These are phyloP conservation scores for Colaptes auratus DNA, from an alignment of 2,113 vertebrate genomes.

Conservation along the genomic window DNA sequence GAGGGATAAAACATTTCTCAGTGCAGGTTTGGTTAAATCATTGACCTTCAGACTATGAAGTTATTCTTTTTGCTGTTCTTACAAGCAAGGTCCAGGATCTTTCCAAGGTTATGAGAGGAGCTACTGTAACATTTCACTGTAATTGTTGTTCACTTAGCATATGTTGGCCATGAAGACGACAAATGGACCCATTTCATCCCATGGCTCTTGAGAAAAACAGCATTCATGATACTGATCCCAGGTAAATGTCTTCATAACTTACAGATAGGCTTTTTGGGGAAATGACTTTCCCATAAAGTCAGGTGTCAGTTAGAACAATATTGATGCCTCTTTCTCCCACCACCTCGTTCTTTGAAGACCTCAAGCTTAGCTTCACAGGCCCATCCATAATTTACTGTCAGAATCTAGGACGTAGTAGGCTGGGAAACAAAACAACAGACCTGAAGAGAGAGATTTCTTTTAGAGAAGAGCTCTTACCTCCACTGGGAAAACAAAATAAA, in stretches of 20 bases:
- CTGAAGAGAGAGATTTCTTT: background rate
- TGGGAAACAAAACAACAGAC: background rate
- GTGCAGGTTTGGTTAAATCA: background rate
- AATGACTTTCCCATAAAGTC: constrained; percentile 24
- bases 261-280: background rate
- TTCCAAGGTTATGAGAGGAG: constrained; percentile 35
- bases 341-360: constrained; percentile 30
- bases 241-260: constrained; percentile 24
- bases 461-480: background rate
- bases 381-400: constrained; percentile 30
- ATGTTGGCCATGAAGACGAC: constrained; percentile 18
- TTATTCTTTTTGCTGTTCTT: constrained; percentile 1
- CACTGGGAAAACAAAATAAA: background rate
- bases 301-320: constrained; percentile 17
- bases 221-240: constrained; percentile 7
- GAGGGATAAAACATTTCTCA: background rate
- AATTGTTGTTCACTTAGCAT: constrained; percentile 39
- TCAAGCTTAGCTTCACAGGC: constrained; percentile 1
- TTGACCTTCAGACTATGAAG: constrained; percentile 4
- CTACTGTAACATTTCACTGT: constrained; percentile 19
- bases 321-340: background rate
- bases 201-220: constrained; percentile 18
- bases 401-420: background rate
- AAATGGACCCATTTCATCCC: constrained; percentile 24
- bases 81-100: background rate